Evolutionary conservation across 1,140 invertebrate species (phyloP), one percentile per base, ranked within the genome.

Genomic region (Episyrphus balteatus): DNA sequence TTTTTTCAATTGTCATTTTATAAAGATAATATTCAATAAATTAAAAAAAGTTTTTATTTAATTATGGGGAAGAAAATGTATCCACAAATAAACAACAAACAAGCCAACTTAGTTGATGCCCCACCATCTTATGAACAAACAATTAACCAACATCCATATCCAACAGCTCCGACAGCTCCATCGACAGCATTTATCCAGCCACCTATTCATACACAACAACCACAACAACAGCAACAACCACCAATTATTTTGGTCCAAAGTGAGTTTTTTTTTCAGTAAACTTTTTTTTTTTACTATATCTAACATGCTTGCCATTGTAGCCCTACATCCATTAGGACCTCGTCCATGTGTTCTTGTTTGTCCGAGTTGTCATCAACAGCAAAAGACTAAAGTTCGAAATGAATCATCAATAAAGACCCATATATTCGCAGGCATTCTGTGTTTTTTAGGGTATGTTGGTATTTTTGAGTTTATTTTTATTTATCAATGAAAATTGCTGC

Each of bases 371-470:
- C 71, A 71, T 5, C 59, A 67, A 2, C 58, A 66, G 19, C 73
- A 80, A 34, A 46, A 60, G 2, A 78, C 79, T 0, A 54, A 59
- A 14, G 59, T 79, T 13, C 68, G 75, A 46, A 70, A 69, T 9
- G 70, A 75, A 60, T 52, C 75, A 3, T 73, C 68, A 21, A 70
- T 70, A 0, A 77, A 75, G 51, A 82, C 80, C 3, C 79, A 82
- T 55, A 46, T 78, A 0, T 71, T 36, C 3, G 14, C 14, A n/a
- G 34, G 3, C 14, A 15, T 36, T 36, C 10, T 36, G 10, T 36
- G 14, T 12, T n/a, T 36, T 36, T 36, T 36, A 3, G 14, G 12
- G 14, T 36, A 36, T 5, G 14, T 36, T 12, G 5, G 5, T 36
- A 36, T 15, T 2, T 0, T 13, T 31, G 30, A 7, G 12, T 12